Evolutionary conservation across 2,888 invertebrate species (phyloP).

Genomic region (Habrosyne pyritoides): DNA sequence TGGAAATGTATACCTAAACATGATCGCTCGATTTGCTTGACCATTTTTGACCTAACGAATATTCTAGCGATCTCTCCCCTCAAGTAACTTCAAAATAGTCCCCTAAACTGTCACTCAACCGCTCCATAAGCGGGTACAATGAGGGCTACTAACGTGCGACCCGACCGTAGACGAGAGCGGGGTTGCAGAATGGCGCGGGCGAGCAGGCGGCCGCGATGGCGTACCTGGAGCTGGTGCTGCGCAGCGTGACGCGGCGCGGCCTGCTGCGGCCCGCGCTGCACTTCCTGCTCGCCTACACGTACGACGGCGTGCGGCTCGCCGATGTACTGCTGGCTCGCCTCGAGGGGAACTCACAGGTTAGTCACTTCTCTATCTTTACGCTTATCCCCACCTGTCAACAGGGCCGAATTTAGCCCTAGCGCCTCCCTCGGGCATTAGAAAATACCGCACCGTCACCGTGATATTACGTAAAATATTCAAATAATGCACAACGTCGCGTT

Average conservation of each 20-base stretch:
- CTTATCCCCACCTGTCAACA: no score
- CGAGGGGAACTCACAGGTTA: conserved; percentile 88
- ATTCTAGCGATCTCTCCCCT: no score
- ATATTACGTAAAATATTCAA: no score
- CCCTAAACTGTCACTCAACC: conserved; percentile 57
- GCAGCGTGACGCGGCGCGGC: conserved; percentile 93
- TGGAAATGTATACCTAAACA: no score
- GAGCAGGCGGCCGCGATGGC: conserved; percentile 97
- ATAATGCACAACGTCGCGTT: no score
- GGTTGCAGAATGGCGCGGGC: conserved; percentile 91
- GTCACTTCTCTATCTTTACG: no score
- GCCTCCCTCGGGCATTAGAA: no score
- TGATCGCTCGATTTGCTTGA: no score
- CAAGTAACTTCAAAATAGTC: conserved; percentile 3
- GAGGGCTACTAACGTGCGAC: conserved; percentile 54
- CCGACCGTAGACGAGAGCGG: conserved; percentile 70
- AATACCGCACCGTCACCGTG: no score
- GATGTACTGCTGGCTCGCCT: conserved; percentile 92
- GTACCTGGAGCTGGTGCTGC: conserved; percentile 95
- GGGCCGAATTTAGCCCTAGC: no score
- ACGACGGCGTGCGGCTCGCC: conserved; percentile 92
- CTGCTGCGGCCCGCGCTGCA: conserved; percentile 91
- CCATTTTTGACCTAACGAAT: no score
- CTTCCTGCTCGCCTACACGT: conserved; percentile 92
- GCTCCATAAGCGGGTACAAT: conserved; percentile 28